phyloP scores from a whole-genome alignment of 2,113 vertebrate genomes.

The Phylloscopus trochiloides region DNA sequence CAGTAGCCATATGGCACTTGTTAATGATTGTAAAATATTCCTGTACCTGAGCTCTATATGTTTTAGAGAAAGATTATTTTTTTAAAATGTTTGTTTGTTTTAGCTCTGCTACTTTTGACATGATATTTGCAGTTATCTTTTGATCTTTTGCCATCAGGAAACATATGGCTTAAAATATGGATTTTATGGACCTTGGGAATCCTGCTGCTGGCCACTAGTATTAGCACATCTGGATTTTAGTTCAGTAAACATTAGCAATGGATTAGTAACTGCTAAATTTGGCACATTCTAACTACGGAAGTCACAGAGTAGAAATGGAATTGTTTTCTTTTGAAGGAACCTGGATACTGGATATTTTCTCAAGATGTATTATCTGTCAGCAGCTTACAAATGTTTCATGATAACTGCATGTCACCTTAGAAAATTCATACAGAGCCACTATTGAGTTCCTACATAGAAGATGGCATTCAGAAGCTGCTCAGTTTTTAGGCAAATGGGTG shows the following conservation, averaged over 20 bases:
- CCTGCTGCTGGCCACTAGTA: background rate
- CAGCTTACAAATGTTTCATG: background rate
- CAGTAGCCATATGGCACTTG: background rate
- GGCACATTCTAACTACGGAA: accelerated
- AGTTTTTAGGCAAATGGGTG: background rate
- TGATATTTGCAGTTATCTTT: background rate
- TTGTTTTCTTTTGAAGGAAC: background rate
- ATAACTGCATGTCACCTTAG: background rate
- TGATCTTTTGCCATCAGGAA: background rate
- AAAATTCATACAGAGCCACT: background rate
- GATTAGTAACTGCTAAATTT: background rate
- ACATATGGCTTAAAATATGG: background rate
- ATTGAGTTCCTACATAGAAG: background rate
- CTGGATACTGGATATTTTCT: background rate
- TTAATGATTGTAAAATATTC: background rate
- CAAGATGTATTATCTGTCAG: background rate
- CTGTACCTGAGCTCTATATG: background rate
- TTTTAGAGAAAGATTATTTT: background rate
- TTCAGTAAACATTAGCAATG: background rate
- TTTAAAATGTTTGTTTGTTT: background rate
- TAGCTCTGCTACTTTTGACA: background rate
- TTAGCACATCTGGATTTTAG: background rate
- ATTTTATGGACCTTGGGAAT: background rate
- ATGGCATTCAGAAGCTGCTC: background rate
- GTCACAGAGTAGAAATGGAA: background rate